Evolutionary conservation across 64 coral and sea anemone species (phyloP), one percentile per base, ranked within the genome.

Genomic region (Pocillopora damicornis): DNA sequence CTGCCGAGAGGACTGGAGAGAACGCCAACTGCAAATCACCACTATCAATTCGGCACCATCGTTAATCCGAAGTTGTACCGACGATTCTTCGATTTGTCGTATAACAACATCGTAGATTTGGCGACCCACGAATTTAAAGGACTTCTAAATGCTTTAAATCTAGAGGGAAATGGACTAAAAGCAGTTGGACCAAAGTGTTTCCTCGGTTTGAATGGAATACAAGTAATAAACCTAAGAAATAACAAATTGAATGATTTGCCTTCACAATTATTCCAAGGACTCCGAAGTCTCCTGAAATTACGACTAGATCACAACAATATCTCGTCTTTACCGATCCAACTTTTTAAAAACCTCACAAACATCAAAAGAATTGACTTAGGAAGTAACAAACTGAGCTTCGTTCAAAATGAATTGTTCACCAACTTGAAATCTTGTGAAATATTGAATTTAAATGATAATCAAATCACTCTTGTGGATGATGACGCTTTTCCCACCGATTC

Each of bases 1-100:
- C 94, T 95, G 72, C 94, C 94, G 1, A 60, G 90, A 76, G 92
- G 79, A 76, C 58, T 95, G 22, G 51, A 45, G 22, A 84, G 94
- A 16, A 91, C 59, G 20, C 35, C 73, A 23, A 63, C 30, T 13
- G 77, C 35, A 73, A 92, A 92, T 76, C 30, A 89, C 2, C 90
- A 96, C 15, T 96, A 96, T 51, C 65, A 92, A 78, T 76, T 77
- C 2, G 80, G 76, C 12, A 76, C 87, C 13, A 88, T 37, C 34
- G 71, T 96, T 4, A 22, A 74, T 22, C 82, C 82, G 13, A 77
- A 87, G 22, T 68, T 89, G 7, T 96, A 96, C 73, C 82, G 90
- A 51, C 87, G 94, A 17, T 96, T 96, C 72, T 76, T 96, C 45
- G 37, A 69, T 23, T 60, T 96, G 3, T 81, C 89, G 23, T 92